Percentiles rank a stretch among this genome's conserved stretches.
These are phyloP conservation scores for Circaetus cinerascens DNA, from an alignment of 2,113 vertebrate species.

Conservation along the genomic window DNA sequence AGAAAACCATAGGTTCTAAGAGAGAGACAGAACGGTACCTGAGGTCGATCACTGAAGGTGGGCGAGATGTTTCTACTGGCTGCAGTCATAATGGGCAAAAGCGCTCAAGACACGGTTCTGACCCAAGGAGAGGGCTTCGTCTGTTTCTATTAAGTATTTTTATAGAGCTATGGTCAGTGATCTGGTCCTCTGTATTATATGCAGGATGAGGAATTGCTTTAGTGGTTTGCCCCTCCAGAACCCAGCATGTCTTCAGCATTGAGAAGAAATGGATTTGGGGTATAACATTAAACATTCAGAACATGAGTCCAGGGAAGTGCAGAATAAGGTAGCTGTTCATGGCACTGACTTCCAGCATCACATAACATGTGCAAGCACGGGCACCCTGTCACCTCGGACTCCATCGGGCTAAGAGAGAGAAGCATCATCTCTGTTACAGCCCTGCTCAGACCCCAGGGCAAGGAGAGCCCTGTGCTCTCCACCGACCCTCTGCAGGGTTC, in stretches of 20 bases:
- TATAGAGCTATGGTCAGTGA: neutral
- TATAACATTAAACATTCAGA: neutral
- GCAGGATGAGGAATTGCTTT: neutral
- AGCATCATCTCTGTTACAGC: neutral
- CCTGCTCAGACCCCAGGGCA: neutral
- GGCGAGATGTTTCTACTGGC: neutral
- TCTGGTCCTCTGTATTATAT: neutral
- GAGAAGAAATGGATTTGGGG: neutral
- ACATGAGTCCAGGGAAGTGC: neutral
- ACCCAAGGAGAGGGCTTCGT: neutral
- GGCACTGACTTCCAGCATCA: neutral
- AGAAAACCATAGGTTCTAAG: neutral
- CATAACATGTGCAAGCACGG: too few relatives aligned
- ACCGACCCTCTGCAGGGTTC: fast-evolving
- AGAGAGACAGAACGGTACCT: neutral
- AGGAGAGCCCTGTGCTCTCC: neutral
- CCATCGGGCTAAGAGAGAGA: neutral
- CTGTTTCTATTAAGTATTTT: neutral
- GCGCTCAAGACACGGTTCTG: neutral
- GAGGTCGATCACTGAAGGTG: neutral
- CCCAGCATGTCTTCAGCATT: neutral
- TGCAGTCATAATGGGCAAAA: neutral
- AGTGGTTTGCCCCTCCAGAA: neutral
- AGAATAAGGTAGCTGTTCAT: neutral
- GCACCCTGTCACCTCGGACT: neutral